These are phyloP conservation scores for Acleris laterana DNA, from an alignment of 2,888 invertebrate genomes.

Conservation along the genomic window DNA sequence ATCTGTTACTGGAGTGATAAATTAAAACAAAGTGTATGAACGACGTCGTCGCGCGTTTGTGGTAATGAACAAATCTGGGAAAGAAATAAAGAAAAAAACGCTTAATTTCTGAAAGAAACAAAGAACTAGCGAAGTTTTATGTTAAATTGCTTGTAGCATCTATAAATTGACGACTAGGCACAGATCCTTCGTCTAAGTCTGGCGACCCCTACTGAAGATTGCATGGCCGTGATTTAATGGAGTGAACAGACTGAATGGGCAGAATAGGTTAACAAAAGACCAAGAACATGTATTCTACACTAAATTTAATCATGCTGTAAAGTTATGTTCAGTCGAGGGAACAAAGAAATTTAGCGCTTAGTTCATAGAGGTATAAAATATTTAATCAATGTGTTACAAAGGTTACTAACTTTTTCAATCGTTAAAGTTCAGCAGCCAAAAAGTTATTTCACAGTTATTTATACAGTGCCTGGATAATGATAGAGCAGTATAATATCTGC, in stretches of 20 bases:
- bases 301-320: too few species aligned
- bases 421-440: too few species aligned
- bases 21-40: constrained; percentile 67
- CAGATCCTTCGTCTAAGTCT: constrained; percentile 49
- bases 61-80: constrained; percentile 25
- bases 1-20: constrained; percentile 71
- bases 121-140: constrained; percentile 40
- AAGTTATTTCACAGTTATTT: too few species aligned
- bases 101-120: not conserved
- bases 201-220: constrained; percentile 45
- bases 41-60: constrained; percentile 52
- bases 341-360: too few species aligned
- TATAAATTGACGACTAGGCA: constrained; percentile 64
- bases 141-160: constrained; percentile 56
- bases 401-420: too few species aligned
- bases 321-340: too few species aligned
- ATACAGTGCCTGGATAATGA: too few species aligned
- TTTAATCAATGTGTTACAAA: too few species aligned
- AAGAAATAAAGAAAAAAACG: constrained; percentile 19
- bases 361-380: too few species aligned
- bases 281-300: too few species aligned
- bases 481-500: too few species aligned
- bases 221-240: constrained; percentile 52
- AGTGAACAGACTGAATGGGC: constrained; percentile 28
- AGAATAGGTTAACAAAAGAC: not conserved